phyloP scores from a whole-genome alignment of 92 coral and sea anemone species.

The Desmophyllum pertusum region DNA sequence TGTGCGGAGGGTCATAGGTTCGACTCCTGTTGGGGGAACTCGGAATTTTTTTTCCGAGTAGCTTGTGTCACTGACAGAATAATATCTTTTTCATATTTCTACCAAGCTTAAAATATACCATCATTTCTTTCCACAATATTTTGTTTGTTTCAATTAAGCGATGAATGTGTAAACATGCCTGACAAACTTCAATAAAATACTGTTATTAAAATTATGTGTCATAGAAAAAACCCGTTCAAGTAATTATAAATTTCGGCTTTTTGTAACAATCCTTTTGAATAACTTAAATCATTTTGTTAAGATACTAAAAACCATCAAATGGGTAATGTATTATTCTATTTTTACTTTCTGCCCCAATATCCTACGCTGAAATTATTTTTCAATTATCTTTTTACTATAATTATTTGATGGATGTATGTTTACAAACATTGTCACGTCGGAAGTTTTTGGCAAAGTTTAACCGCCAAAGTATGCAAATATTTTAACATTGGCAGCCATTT shows the following conservation, averaged over 20 bases:
- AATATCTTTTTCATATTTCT: too few species aligned
- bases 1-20: too few species aligned
- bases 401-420: slow-evolving; percentile 11
- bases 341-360: not conserved
- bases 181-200: not conserved
- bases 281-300: slow-evolving; percentile 7
- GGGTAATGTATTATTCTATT: not conserved
- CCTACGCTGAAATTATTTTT: not conserved
- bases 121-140: too few species aligned
- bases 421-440: slow-evolving; percentile 17
- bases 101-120: too few species aligned
- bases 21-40: too few species aligned
- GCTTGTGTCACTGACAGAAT: too few species aligned
- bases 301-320: not conserved
- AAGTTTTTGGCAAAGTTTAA: slow-evolving; percentile 15
- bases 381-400: not conserved
- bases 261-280: not conserved
- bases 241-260: not conserved
- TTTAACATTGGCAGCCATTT: not conserved
- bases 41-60: too few species aligned
- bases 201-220: slow-evolving; percentile 1
- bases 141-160: not conserved
- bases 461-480: slow-evolving; percentile 17
- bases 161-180: not conserved
- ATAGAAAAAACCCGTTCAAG: too few species aligned